phyloP scores from a whole-genome alignment of 2,888 invertebrate species.

The Rhyacophila evoluta region DNA sequence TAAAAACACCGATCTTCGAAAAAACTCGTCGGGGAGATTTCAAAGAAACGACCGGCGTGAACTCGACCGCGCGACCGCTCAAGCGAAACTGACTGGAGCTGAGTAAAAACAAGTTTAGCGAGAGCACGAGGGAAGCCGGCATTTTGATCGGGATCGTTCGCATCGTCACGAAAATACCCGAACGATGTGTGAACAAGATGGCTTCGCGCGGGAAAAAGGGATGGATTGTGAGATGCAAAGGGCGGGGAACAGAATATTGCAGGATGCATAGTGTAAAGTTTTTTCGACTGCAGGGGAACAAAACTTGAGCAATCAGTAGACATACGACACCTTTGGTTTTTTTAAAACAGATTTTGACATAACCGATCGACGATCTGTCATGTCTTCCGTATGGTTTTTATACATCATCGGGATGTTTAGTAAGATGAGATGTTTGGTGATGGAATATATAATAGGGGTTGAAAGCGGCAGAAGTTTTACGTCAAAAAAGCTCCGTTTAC shows the following conservation, averaged over 20 bases:
- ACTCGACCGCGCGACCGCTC: background rate
- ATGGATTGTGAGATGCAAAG: constrained; percentile 7
- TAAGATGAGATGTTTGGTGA: background rate
- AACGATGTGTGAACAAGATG: constrained; percentile 2
- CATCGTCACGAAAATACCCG: background rate
- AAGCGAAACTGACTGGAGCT: constrained; percentile 14
- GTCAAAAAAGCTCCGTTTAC: background rate
- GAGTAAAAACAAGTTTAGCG: constrained; percentile 14
- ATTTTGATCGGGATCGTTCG: background rate
- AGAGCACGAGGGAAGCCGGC: constrained; percentile 24
- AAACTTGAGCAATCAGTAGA: background rate
- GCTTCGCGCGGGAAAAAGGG: constrained; percentile 22
- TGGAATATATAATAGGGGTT: background rate
- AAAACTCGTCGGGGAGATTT: background rate
- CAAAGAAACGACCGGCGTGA: background rate
- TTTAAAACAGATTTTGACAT: background rate
- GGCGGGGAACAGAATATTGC: constrained; percentile 2
- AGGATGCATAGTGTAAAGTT: constrained; percentile 12
- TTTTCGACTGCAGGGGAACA: constrained; percentile 3
- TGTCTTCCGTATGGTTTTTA: constrained; percentile 7
- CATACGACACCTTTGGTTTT: background rate
- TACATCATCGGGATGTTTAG: background rate
- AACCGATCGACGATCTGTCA: background rate
- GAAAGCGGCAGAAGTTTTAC: background rate
- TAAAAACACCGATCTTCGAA: constrained; percentile 2